Conservation (phyloP, 2,888 invertebrate species). For the Mimas tiliae region DNA sequence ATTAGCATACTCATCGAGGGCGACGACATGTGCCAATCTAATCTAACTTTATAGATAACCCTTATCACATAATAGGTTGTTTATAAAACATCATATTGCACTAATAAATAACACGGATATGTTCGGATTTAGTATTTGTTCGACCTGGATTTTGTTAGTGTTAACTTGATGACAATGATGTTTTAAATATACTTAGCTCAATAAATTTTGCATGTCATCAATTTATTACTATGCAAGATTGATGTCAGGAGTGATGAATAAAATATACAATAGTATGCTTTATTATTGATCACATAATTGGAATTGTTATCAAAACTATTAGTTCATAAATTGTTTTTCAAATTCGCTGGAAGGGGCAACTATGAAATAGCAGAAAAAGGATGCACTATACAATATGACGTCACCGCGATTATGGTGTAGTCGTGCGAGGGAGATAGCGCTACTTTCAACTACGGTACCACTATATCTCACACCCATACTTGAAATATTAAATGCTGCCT, state of each 20-base stretch:
- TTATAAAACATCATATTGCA: conserved; percentile 24
- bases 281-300: too few relatives aligned
- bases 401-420: too few relatives aligned
- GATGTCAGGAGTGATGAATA: background rate
- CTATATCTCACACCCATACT: too few relatives aligned
- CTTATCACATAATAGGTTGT: conserved; percentile 19
- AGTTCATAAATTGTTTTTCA: too few relatives aligned
- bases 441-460: too few relatives aligned
- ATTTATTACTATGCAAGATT: background rate
- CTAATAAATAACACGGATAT: conserved; percentile 21
- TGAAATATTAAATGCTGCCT: too few relatives aligned
- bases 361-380: too few relatives aligned
- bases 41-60: conserved; percentile 5
- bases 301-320: too few relatives aligned
- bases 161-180: background rate
- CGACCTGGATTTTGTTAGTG: background rate
- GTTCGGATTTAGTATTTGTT: conserved; percentile 14
- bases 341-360: too few relatives aligned
- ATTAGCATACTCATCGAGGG: conserved; percentile 15
- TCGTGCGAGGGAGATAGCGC: too few relatives aligned
- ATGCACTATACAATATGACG: too few relatives aligned
- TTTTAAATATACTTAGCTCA: background rate
- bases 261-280: too few relatives aligned
- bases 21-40: conserved; percentile 14
- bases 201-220: background rate